phyloP scores from a whole-genome alignment of 2,113 vertebrate genomes.

The Morone chrysops region DNA sequence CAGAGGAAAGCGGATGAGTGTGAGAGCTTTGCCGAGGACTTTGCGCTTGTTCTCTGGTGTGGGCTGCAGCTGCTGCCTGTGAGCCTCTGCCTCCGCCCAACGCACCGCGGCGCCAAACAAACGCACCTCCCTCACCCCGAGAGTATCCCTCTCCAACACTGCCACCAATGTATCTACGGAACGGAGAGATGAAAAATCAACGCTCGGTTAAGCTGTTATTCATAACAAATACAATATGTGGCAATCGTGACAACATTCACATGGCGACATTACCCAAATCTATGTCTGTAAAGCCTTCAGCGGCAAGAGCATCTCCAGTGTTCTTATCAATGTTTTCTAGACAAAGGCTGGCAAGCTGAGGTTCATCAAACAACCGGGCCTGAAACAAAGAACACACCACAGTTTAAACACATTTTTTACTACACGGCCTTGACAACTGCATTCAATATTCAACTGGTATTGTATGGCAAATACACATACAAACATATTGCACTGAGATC shows the following conservation, averaged over 20 bases:
- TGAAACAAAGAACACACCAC: slow-evolving; percentile 59
- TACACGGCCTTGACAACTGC: neutral
- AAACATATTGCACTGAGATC: no score
- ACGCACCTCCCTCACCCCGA: slow-evolving; percentile 95
- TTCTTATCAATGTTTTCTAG: slow-evolving; percentile 98
- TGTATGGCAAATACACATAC: neutral
- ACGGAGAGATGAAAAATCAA: neutral
- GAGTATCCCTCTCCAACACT: slow-evolving; percentile 94
- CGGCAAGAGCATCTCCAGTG: slow-evolving; percentile 93
- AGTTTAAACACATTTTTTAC: neutral
- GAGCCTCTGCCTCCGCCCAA: slow-evolving; percentile 95
- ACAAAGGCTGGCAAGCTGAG: slow-evolving; percentile 96
- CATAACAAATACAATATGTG: neutral
- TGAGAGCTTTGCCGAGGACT: slow-evolving; percentile 93
- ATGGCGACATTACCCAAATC: slow-evolving; percentile 87
- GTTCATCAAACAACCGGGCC: slow-evolving; percentile 96
- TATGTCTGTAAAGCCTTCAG: slow-evolving; percentile 96
- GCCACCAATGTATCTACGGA: slow-evolving; percentile 93
- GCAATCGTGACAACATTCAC: neutral
- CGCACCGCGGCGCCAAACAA: slow-evolving; percentile 94
- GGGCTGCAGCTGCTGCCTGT: slow-evolving; percentile 93
- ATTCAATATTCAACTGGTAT: neutral
- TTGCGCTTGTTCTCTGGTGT: slow-evolving; percentile 95
- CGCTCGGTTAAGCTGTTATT: neutral
- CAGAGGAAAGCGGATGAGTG: slow-evolving; percentile 96